Conservation (phyloP, 2,888 invertebrate species). For the Parnassius glacialis region DNA sequence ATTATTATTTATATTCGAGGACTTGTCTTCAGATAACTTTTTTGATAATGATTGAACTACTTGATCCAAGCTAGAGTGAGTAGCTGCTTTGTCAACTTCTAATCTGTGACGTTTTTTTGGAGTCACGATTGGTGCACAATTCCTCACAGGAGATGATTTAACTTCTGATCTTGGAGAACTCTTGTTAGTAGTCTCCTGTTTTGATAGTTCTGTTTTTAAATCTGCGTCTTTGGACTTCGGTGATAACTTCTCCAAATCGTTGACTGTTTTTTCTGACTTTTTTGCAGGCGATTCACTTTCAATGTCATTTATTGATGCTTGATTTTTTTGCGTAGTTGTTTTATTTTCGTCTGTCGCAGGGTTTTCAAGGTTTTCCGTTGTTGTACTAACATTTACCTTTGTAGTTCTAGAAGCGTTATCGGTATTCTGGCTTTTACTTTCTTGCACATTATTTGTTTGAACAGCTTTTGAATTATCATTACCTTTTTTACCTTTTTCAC, state of each 20-base stretch:
- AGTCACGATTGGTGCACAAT: slow-evolving; percentile 80
- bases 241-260: slow-evolving; percentile 69
- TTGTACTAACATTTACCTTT: slow-evolving; percentile 38
- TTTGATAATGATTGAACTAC: slow-evolving; percentile 75
- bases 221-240: slow-evolving; percentile 68
- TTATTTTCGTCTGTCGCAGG: too few species aligned
- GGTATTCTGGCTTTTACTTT: slow-evolving; percentile 40
- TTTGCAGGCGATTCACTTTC: slow-evolving; percentile 63
- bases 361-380: slow-evolving; percentile 40
- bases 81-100: slow-evolving; percentile 79
- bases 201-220: slow-evolving; percentile 50
- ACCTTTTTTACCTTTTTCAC: slow-evolving; percentile 63
- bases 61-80: slow-evolving; percentile 65
- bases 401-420: slow-evolving; percentile 42
- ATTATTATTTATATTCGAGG: slow-evolving; percentile 34
- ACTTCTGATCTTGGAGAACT: slow-evolving; percentile 63
- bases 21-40: slow-evolving; percentile 70
- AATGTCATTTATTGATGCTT: slow-evolving; percentile 19
- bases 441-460: slow-evolving; percentile 36
- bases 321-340: too few species aligned
- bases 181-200: slow-evolving; percentile 53
- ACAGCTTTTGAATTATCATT: slow-evolving; percentile 49
- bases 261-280: slow-evolving; percentile 74
- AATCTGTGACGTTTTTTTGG: slow-evolving; percentile 88
- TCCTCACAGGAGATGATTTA: slow-evolving; percentile 61